Percentiles rank a stretch among this genome's conserved stretches.
phyloP scores from a whole-genome alignment of 2,113 vertebrate genomes.

The Pteropus alecto region DNA sequence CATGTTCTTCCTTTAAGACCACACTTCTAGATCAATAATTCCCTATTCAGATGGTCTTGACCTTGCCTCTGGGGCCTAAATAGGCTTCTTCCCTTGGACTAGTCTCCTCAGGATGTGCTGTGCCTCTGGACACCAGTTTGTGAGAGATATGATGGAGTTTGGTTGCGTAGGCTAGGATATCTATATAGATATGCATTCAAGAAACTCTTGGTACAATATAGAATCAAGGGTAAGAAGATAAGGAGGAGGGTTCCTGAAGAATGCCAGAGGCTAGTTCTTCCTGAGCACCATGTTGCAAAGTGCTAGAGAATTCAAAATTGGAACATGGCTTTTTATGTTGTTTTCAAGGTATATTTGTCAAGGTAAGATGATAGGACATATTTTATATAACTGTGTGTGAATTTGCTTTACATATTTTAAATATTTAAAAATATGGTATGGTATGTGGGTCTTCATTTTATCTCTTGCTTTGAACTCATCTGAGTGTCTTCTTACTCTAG shows the following conservation, averaged over 20 bases:
- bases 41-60: neutral
- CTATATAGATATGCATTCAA: neutral
- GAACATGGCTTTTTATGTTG: neutral
- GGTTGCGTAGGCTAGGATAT: neutral
- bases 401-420: neutral
- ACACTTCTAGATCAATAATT: neutral
- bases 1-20: neutral
- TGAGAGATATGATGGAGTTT: neutral
- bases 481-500: neutral
- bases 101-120: neutral
- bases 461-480: neutral
- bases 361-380: neutral
- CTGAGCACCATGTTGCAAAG: neutral
- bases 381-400: neutral
- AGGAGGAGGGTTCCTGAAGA: neutral
- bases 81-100: neutral
- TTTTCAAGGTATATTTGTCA: neutral
- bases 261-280: neutral
- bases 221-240: neutral
- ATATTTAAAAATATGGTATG: slow-evolving; percentile 3
- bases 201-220: neutral
- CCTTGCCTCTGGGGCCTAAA: neutral
- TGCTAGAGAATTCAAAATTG: neutral
- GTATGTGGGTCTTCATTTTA: neutral
- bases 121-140: neutral